Conservation (phyloP, 2,888 invertebrate genomes). For the Heteromyza rotundicornis region DNA sequence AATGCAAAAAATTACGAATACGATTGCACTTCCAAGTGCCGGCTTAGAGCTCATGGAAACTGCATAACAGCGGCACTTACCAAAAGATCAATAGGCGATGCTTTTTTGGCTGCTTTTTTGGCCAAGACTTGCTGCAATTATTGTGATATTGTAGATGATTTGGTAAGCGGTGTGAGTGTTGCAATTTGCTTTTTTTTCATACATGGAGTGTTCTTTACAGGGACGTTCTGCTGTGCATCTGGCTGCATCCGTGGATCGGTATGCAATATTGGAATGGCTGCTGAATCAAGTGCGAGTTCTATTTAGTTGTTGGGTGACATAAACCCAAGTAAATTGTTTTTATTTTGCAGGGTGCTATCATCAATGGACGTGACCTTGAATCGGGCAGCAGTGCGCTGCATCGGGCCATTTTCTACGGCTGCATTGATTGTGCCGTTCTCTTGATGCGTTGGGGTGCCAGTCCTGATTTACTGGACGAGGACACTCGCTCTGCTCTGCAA, state of each 20-base stretch:
- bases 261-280: slow-evolving; percentile 76
- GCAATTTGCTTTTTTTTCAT: not conserved
- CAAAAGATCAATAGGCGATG: slow-evolving; percentile 68
- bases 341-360: slow-evolving; percentile 49
- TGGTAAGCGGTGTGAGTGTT: slow-evolving; percentile 60
- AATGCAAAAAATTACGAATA: slow-evolving; percentile 52
- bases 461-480: slow-evolving; percentile 53
- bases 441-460: slow-evolving; percentile 70
- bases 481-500: slow-evolving; percentile 55
- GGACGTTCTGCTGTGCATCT: slow-evolving; percentile 83
- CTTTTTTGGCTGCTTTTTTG: slow-evolving; percentile 67
- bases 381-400: slow-evolving; percentile 80
- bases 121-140: slow-evolving; percentile 70
- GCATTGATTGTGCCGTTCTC: slow-evolving; percentile 74
- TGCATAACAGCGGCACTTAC: slow-evolving; percentile 70
- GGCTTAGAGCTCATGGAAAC: slow-evolving; percentile 63
- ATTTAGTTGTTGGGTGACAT: not conserved
- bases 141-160: slow-evolving; percentile 66
- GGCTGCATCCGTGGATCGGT: slow-evolving; percentile 77
- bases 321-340: too few relatives aligned
- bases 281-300: slow-evolving; percentile 63
- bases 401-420: slow-evolving; percentile 81
- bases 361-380: slow-evolving; percentile 54
- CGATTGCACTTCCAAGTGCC: slow-evolving; percentile 68
- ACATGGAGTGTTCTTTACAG: slow-evolving; percentile 44